Base-by-base conservation (phyloP, 2,113 vertebrate species). In the Monopterus albus region DNA sequence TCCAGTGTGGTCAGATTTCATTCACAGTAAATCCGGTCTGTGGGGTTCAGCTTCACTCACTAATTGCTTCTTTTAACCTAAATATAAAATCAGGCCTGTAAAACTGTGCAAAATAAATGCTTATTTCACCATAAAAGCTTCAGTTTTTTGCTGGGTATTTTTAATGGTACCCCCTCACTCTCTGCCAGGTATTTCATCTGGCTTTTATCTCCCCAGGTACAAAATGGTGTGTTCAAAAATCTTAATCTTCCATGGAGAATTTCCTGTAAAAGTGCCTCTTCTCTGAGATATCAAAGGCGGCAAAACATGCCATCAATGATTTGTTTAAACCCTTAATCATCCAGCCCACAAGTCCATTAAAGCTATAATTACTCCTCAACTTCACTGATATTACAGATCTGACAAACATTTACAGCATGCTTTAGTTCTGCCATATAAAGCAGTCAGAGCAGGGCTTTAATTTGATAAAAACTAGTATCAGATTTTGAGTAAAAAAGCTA, bases 291-390 rank as follows among this genome's bases (percentile, higher is more conserved):
- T 71, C 43, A 67, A 70, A 80, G 8, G 13, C 50, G 51, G 47
- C 2, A 1, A 7, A 73, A 71, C 61, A 53, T 11, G 5, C 25
- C 46, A 78, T 78, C 50, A 83, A 59, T 81, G 57, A 78, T 18
- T 78, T 67, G 21, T 71, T 78, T 78, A 70, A 73, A 56, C 17
- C 52, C 14, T 57, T 82, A 79, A 78, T 82, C n/a, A 64, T 75
- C 33, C 6, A 15, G 55, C 50, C 61, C 29, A 59, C 20, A n/a
- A 53, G 42, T 52, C 55, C 26, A 66, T 79, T 80, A 60, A 52
- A 39, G 20, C 52, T 69, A 18, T 69, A 69, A 72, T 64, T 31
- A 42, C 38, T 55, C 18, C 17, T 65, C 31, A 63, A 49, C 49
- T 59, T 55, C 18, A 29, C 26, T 36, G 26, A 72, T 76, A 49